Conservation (phyloP, 2,888 invertebrate genomes). For the Drymonia ruficornis region DNA sequence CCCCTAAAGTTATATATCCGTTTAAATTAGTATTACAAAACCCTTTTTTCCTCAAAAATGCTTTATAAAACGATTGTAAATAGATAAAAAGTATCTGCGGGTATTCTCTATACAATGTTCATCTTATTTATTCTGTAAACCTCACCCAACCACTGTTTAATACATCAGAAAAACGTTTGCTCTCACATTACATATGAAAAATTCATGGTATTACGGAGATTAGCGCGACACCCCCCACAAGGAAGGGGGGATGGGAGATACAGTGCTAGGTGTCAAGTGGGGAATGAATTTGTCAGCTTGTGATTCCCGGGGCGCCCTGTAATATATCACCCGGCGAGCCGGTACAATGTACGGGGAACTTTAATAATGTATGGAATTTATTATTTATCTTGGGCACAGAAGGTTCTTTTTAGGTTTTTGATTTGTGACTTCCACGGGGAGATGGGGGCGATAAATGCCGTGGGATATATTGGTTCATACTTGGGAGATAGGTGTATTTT, state of each 20-base stretch:
- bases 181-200: slow-evolving; percentile 41
- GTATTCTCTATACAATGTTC: no score
- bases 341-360: slow-evolving; percentile 30
- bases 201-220: slow-evolving; percentile 48
- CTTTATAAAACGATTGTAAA: no score
- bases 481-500: no score
- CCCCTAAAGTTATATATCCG: no score
- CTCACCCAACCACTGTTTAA: slow-evolving; percentile 11
- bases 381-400: slow-evolving; percentile 24
- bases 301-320: slow-evolving; percentile 63
- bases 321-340: slow-evolving; percentile 56
- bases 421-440: slow-evolving; percentile 22
- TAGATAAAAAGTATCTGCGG: no score
- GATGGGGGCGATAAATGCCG: background rate
- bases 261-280: slow-evolving; percentile 63
- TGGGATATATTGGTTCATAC: no score
- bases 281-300: slow-evolving; percentile 75
- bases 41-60: no score
- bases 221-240: slow-evolving; percentile 38
- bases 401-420: slow-evolving; percentile 29
- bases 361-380: slow-evolving; percentile 27
- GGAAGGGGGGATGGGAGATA: slow-evolving; percentile 30
- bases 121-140: no score
- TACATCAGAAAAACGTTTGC: slow-evolving; percentile 30
- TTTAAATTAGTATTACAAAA: no score